A percentile compares a stretch with the other conserved stretches of the same genome.
Conservation (phyloP, 2,797 vertebrate species). For the Heterohyrax brucei region DNA sequence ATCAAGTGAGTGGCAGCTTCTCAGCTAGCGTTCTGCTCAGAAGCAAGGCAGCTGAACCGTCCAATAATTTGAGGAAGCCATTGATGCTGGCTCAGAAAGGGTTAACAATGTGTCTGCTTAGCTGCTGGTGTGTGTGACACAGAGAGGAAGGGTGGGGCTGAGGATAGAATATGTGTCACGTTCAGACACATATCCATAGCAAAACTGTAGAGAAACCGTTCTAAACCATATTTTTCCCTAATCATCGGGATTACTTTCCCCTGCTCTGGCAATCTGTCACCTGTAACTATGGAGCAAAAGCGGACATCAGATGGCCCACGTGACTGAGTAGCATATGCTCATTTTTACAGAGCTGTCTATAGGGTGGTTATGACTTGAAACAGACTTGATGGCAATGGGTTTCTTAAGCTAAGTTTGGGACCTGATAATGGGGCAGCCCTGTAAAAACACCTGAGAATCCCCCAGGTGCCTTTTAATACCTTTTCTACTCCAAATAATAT, state of each 20-base stretch:
- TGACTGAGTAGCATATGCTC: not conserved
- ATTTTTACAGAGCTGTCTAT: not conserved
- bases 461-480: not conserved
- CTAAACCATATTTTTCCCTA: slow-evolving; percentile 59
- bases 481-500: not conserved
- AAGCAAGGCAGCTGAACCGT: slow-evolving; percentile 64
- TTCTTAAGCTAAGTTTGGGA: slow-evolving; percentile 52
- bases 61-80: slow-evolving; percentile 31
- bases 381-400: too few species aligned
- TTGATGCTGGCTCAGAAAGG: not conserved
- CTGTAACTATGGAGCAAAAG: slow-evolving; percentile 57
- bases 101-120: slow-evolving; percentile 75
- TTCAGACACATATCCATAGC: slow-evolving; percentile 65
- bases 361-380: not conserved
- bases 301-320: slow-evolving; percentile 11
- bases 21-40: slow-evolving; percentile 39
- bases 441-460: not conserved
- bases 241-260: slow-evolving; percentile 57
- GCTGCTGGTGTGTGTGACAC: slow-evolving; percentile 7
- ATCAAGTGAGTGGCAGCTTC: slow-evolving; percentile 71
- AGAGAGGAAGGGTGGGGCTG: slow-evolving; percentile 63
- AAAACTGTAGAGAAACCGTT: slow-evolving; percentile 54
- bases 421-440: not conserved
- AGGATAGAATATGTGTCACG: slow-evolving; percentile 68
- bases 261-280: slow-evolving; percentile 78